These are phyloP conservation scores for Peucedramus taeniatus DNA, from an alignment of 2,113 vertebrate genomes.

Conservation along the genomic window DNA sequence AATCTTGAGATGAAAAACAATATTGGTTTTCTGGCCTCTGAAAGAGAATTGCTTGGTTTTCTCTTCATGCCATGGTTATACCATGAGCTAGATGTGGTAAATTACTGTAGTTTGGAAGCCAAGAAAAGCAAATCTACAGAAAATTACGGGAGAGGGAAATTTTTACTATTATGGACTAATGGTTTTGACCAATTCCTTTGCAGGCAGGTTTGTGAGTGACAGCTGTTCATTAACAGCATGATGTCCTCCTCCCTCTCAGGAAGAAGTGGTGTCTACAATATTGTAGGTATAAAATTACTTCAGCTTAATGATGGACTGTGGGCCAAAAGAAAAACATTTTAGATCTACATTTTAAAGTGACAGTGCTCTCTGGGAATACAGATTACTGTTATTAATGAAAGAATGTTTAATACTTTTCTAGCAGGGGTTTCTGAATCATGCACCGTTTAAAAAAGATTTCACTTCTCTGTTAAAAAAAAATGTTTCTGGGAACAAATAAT, in stretches of 20 bases:
- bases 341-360: constrained; percentile 53
- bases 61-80: neutral
- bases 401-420: constrained; percentile 66
- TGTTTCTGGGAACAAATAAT: constrained; percentile 59
- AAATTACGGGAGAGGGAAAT: constrained; percentile 78
- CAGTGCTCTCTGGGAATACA: constrained; percentile 38
- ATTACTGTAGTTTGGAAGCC: constrained; percentile 66
- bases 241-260: constrained; percentile 54
- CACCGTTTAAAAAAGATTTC: constrained; percentile 37
- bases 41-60: constrained; percentile 31
- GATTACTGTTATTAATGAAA: constrained; percentile 68
- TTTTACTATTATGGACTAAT: constrained; percentile 75
- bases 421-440: constrained; percentile 57
- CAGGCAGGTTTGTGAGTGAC: constrained; percentile 72
- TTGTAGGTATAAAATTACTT: constrained; percentile 46
- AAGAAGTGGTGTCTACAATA: constrained; percentile 24
- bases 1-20: constrained; percentile 48
- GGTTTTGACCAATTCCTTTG: constrained; percentile 59
- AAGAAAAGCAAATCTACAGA: constrained; percentile 64
- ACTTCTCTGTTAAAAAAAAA: constrained; percentile 14
- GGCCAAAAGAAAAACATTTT: neutral
- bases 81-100: constrained; percentile 5
- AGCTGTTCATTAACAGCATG: constrained; percentile 64
- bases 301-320: constrained; percentile 32
- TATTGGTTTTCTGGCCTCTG: neutral